These are phyloP conservation scores for Patella pellucida DNA, from an alignment of 2,888 invertebrate species.

Conservation along the genomic window DNA sequence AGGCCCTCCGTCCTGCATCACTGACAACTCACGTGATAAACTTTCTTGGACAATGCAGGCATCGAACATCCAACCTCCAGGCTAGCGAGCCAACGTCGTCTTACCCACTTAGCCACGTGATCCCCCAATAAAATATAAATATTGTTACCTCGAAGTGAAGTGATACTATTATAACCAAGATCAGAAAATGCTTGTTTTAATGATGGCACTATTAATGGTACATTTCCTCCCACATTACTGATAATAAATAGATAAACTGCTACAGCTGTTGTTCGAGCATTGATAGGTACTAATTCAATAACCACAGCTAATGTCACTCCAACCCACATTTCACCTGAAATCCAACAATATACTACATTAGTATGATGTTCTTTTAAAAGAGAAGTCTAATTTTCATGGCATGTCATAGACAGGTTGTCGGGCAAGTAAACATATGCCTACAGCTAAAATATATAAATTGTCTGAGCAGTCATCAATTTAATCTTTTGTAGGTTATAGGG, in stretches of 20 bases:
- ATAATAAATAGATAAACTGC: constrained; percentile 72
- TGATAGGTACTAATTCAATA: constrained; percentile 69
- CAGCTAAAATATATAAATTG: too few species aligned
- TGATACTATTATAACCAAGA: constrained; percentile 42
- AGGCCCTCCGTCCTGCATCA: too few species aligned
- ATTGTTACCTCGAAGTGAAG: constrained; percentile 49
- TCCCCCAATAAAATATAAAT: too few species aligned
- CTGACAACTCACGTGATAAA: too few species aligned
- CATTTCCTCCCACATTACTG: constrained; percentile 71
- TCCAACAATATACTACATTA: background rate
- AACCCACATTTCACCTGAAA: constrained; percentile 71
- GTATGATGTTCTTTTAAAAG: background rate
- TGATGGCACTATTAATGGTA: constrained; percentile 69
- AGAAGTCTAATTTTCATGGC: background rate
- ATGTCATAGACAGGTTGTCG: background rate
- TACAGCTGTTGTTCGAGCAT: constrained; percentile 66
- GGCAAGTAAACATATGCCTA: too few species aligned
- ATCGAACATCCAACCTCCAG: too few species aligned
- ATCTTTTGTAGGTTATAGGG: too few species aligned
- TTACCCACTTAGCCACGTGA: too few species aligned
- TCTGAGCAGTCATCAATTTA: too few species aligned
- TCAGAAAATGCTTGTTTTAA: constrained; percentile 55
- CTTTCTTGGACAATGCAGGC: too few species aligned
- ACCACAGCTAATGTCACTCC: constrained; percentile 69
- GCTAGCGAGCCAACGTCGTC: too few species aligned